Evolutionary conservation across 2,113 vertebrate genomes (phyloP).

Genomic region (Mustelus asterias): DNA sequence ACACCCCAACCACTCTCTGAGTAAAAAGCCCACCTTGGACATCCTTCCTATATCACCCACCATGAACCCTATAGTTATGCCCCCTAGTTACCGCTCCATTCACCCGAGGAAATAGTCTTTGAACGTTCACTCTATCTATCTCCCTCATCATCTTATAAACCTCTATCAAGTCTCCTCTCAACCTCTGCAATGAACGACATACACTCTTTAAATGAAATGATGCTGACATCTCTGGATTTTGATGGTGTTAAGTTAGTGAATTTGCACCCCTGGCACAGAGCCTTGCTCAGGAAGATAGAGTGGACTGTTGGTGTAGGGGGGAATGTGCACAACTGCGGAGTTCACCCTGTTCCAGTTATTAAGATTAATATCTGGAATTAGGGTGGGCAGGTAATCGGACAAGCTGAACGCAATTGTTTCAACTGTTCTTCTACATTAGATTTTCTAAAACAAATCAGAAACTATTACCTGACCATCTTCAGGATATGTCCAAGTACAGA

Average conservation of each 20-base stretch:
- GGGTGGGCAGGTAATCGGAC: not conserved
- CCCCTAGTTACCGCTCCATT: too few species aligned
- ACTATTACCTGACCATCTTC: not conserved
- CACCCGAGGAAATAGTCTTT: too few species aligned
- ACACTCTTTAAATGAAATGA: not conserved
- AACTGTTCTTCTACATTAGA: not conserved
- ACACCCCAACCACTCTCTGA: too few species aligned
- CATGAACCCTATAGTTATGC: too few species aligned
- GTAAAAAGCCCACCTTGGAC: too few species aligned
- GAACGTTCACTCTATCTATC: too few species aligned
- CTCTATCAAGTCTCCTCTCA: too few species aligned
- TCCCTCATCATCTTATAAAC: too few species aligned
- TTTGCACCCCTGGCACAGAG: not conserved
- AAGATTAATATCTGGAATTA: not conserved
- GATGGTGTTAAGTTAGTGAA: not conserved
- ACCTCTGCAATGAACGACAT: too few species aligned
- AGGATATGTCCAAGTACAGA: not conserved
- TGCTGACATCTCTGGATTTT: not conserved
- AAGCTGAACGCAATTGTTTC: not conserved
- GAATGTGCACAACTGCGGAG: not conserved
- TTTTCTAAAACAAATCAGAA: slow-evolving; percentile 2
- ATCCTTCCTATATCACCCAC: too few species aligned
- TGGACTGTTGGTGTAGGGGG: not conserved
- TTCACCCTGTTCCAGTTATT: not conserved
- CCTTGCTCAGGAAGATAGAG: not conserved